phyloP scores from a whole-genome alignment of 64 coral and sea anemone genomes.

The Cladopsammia gracilis region DNA sequence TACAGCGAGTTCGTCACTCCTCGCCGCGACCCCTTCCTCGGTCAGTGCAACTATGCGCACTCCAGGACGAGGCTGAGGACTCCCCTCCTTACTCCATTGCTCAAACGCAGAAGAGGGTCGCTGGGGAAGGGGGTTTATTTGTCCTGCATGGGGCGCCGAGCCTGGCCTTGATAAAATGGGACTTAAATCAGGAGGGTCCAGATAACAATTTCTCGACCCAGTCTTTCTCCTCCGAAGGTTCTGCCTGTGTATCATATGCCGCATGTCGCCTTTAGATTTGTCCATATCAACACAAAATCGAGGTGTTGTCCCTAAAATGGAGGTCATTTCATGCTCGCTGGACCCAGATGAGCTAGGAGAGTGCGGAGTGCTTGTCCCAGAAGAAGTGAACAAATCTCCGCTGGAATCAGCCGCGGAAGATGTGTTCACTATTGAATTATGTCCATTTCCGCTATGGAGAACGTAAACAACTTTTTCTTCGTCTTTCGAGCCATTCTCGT shows the following conservation, averaged over 20 bases:
- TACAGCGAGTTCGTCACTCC: constrained; percentile 25
- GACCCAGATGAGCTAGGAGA: neutral
- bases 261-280: constrained; percentile 19
- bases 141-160: constrained; percentile 23
- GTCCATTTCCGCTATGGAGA: constrained; percentile 71
- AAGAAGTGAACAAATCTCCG: neutral
- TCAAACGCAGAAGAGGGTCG: constrained; percentile 70
- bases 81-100: constrained; percentile 60
- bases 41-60: constrained; percentile 87
- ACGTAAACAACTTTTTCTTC: constrained; percentile 77
- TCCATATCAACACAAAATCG: neutral
- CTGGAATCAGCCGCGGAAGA: neutral
- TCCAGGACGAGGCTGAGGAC: constrained; percentile 69
- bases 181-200: neutral
- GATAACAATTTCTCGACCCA: neutral
- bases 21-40: constrained; percentile 68
- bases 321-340: constrained; percentile 12
- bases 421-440: constrained; percentile 56
- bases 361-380: neutral
- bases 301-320: neutral
- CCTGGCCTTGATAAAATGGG: constrained; percentile 46
- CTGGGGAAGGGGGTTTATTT: constrained; percentile 11
- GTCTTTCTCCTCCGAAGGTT: constrained; percentile 38
- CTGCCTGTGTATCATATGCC: constrained; percentile 46
- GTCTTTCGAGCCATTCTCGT: constrained; percentile 7